Base-by-base conservation (phyloP, 2,888 invertebrate species). In the Meandrusa payeni region DNA sequence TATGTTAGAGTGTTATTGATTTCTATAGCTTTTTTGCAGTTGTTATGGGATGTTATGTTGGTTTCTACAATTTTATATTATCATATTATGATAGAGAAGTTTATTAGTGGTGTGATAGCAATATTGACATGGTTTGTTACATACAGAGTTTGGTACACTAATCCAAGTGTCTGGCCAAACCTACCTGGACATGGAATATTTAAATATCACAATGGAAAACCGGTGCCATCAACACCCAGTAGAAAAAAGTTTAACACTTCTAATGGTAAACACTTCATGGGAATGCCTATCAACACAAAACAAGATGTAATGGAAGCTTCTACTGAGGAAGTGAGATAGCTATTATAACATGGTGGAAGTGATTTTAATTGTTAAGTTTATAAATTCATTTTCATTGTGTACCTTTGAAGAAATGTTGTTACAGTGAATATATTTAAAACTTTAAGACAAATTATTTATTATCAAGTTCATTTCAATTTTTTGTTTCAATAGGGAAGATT, bases 1-100 rank as follows among this genome's bases (percentile, higher is more conserved):
- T 93, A 93, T 66, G 93, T 98, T 10, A 91, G 96, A 65, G 89
- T 90, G 3, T 75, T 94, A 10, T 92, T 97, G 57, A 91, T 97
- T 57, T 88, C 89, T 0, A 93, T 97, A 79, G 93, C 97, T 0
- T 54, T 92, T 0, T 89, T 97, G 41, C 94, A 94, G 63, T 60
- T 97, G 13, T 72, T 97, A n/a, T 98, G 97, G 97, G 97, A 99
- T 80, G 90, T 97, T 2, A 98, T 98, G 97, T 86, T 99, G 31
- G 89, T 97, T 2, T 93, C 94, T 22, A 98, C 99, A 1, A 93
- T 97, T 74, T 70, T 99, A 3, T 99, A 98, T 75, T 98, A 97
- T 79, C 99, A 99, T 75, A 94, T 95, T 34, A 95, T 98, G 94
- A 92, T 97, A 13, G 98, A 99, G 72, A 99, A 99, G 73, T 93